Conservation (phyloP, 2,888 invertebrate species). For the Drosophila paranaensis region DNA sequence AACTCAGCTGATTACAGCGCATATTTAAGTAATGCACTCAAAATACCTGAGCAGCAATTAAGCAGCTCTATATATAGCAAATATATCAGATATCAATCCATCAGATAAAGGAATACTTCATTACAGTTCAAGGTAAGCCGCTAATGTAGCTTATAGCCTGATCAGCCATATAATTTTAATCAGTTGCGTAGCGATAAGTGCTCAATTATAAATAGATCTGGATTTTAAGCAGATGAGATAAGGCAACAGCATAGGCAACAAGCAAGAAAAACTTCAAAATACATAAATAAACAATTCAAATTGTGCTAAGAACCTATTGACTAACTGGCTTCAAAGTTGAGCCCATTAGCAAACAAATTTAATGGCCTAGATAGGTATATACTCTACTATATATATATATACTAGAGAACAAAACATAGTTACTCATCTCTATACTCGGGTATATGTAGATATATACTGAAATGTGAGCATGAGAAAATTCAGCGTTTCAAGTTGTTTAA, state of each 20-base stretch:
- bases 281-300: conserved; percentile 34
- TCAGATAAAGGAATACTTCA: conserved; percentile 26
- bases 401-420: not conserved
- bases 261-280: not conserved
- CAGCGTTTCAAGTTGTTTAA: not conserved
- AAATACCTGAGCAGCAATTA: conserved; percentile 4
- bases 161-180: conserved; percentile 8
- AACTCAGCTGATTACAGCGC: conserved; percentile 35
- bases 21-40: conserved; percentile 29
- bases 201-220: conserved; percentile 55
- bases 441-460: not conserved
- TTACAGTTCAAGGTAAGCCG: conserved; percentile 13
- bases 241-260: conserved; percentile 35
- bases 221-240: conserved; percentile 40
- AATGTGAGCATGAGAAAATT: not conserved
- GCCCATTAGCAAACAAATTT: conserved; percentile 32
- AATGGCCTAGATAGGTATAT: not conserved
- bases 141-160: conserved; percentile 3
- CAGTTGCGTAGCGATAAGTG: conserved; percentile 27
- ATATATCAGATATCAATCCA: conserved; percentile 9
- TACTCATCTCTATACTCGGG: not conserved
- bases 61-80: not conserved
- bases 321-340: conserved; percentile 35
- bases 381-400: not conserved
- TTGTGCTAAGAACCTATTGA: conserved; percentile 19